Evolutionary conservation across 2,797 vertebrate genomes (phyloP), one percentile per base, ranked within the genome.

Genomic region (Philypnodon macrostomus): DNA sequence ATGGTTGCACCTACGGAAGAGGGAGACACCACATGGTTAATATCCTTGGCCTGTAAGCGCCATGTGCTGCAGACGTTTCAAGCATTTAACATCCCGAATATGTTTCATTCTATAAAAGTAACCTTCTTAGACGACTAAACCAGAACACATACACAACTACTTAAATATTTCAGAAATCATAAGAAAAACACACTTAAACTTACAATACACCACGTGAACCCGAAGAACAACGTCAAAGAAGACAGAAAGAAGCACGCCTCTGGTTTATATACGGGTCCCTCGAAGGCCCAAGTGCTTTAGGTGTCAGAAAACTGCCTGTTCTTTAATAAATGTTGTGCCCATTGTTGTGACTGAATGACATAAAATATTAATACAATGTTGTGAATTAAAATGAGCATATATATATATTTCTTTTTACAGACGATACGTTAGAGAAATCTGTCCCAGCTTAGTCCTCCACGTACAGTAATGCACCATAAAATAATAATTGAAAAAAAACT

Each of bases 241-340:
- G n/a, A 11, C 5, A 7, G 21, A 7, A 11, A 1, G 4, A 2
- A 10, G 31, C 10, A 7, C 11, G 13, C 7, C 18, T 11, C 4
- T 1, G 8, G 13, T 24, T 47, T 47, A 24, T 47, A 47, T 47
- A 35, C 4, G 6, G 45, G 45, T 47, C 45, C 19, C 35, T 16
- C 44, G 10, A 29, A 47, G 19, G 13, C 15, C 29, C 30, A 6
- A 18, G 10, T 31, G 32, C 12, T 17, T 38, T 48, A 4, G 62
- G 51, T 35, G 18, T 19, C 65, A 21, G 5, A 2, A 12, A 11
- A 42, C 1, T 67, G 71, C 75, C 71, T 49, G 58, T 27, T 16
- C 7, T 30, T 30, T 30, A 10, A 30, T n/a, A n/a, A n/a, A n/a
- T n/a, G n/a, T n/a, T n/a, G n/a, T n/a, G n/a, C n/a, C n/a, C n/a